Base-by-base conservation (phyloP, 2,797 vertebrate species). In the Smutsia gigantea region DNA sequence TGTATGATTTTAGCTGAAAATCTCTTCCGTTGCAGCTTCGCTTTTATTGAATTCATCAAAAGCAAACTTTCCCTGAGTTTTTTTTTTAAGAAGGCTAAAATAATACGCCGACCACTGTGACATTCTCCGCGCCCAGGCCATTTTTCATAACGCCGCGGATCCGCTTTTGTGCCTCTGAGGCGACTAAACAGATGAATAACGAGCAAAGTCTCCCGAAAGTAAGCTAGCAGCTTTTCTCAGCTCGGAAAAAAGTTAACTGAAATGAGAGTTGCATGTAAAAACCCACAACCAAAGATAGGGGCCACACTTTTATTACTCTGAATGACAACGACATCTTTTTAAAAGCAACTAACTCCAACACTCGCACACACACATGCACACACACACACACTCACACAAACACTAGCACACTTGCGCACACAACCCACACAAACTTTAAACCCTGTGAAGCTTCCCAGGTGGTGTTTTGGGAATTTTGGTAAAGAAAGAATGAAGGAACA, bases 71-170 rank as follows among this genome's bases (percentile, higher is more conserved):
- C 99, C 98, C 98, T 97, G 98, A 98, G 98, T 97, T 98, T 99
- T 99, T 98, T 99, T 98, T 98, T 95, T 98, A 98, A 98, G 98
- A 98, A 98, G 98, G 97, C 99, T 99, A 99, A 99, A 99, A 99
- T 99, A 99, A 99, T 99, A 99, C 99, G 99, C 98, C 99, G 98
- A 99, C 99, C 99, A 99, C 99, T 99, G 99, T 98, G 99, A 99
- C 99, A 99, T 99, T 99, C 99, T 99, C 98, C 98, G 97, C 98
- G 99, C 99, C 98, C 98, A 98, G 99, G 98, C 99, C 99, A 99
- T 99, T 99, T 99, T 99, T 99, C 99, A 99, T 99, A 99, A 99
- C 98, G 98, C 99, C 97, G 98, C 98, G 98, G 98, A 99, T 99
- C 99, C 98, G 99, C 99, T 99, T 99, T 99, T 99, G 99, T 99